Percentiles rank a stretch among this genome's conserved stretches.
phyloP scores from a whole-genome alignment of 2,113 vertebrate species.

The Mola mola region DNA sequence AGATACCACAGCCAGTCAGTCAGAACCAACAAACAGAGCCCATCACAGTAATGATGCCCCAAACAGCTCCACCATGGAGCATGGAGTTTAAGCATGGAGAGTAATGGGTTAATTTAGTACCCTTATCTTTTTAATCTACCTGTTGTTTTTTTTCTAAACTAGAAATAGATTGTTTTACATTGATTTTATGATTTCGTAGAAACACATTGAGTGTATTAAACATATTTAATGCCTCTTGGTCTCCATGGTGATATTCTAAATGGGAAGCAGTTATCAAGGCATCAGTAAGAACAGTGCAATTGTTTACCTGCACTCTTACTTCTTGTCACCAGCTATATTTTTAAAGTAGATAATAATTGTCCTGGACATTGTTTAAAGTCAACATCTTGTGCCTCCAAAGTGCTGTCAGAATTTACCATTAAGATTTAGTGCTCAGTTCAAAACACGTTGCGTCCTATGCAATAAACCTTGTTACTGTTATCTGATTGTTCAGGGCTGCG shows the following conservation, averaged over 20 bases:
- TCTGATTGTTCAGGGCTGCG: constrained; percentile 20
- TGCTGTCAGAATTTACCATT: neutral
- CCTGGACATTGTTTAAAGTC: no score
- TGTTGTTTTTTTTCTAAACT: constrained; percentile 5
- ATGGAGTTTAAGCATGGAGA: constrained; percentile 73
- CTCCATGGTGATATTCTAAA: no score
- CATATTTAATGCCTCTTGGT: no score
- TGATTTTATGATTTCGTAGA: no score
- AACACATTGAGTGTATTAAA: no score
- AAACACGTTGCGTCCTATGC: constrained; percentile 23
- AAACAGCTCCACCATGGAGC: constrained; percentile 40
- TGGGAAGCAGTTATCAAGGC: no score
- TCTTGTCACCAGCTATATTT: no score
- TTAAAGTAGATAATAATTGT: no score
- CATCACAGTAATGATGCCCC: constrained; percentile 17
- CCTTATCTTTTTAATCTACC: constrained; percentile 15
- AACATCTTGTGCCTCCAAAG: neutral
- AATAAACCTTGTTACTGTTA: constrained; percentile 41
- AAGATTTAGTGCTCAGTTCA: constrained; percentile 17
- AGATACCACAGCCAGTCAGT: constrained; percentile 11
- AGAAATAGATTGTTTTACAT: neutral
- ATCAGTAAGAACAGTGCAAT: no score
- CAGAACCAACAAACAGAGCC: neutral
- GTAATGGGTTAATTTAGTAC: constrained; percentile 8
- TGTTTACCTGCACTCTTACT: no score